Conservation (phyloP, 2,113 vertebrate genomes). For the Sarotherodon lohbergeri region DNA sequence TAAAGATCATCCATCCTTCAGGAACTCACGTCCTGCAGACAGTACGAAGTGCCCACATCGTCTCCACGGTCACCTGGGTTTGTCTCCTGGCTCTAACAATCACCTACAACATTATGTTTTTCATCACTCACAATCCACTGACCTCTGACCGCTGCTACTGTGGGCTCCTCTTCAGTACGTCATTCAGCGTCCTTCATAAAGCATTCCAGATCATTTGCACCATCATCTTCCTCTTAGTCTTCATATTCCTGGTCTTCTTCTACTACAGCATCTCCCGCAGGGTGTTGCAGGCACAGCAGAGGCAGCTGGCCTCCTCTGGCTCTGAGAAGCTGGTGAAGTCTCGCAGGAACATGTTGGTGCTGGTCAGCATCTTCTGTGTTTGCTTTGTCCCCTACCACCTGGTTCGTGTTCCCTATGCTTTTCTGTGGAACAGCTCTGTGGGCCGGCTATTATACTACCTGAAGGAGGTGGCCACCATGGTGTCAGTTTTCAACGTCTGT, state of each 20-base stretch:
- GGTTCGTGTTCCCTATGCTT: no score
- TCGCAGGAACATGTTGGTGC: no score
- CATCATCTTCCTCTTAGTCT: fast-evolving
- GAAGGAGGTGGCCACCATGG: no score
- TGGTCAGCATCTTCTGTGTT: no score
- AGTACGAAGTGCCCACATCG: fast-evolving
- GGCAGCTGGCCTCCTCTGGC: fast-evolving
- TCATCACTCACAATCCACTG: fast-evolving
- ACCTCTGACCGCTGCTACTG: not conserved
- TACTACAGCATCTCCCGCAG: not conserved
- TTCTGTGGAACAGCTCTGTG: no score
- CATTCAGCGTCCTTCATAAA: not conserved
- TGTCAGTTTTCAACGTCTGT: no score
- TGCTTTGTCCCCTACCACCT: no score
- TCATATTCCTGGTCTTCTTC: not conserved
- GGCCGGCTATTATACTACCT: no score
- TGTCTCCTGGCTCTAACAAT: not conserved
- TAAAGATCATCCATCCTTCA: fast-evolving
- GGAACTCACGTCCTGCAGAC: not conserved
- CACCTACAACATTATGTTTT: not conserved
- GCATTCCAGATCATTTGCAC: no score
- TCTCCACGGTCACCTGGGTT: not conserved
- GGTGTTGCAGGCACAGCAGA: not conserved
- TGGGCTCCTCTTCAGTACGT: not conserved
- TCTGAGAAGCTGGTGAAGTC: no score